Conservation (phyloP, 2,888 invertebrate species). For the Trilocha varians region DNA sequence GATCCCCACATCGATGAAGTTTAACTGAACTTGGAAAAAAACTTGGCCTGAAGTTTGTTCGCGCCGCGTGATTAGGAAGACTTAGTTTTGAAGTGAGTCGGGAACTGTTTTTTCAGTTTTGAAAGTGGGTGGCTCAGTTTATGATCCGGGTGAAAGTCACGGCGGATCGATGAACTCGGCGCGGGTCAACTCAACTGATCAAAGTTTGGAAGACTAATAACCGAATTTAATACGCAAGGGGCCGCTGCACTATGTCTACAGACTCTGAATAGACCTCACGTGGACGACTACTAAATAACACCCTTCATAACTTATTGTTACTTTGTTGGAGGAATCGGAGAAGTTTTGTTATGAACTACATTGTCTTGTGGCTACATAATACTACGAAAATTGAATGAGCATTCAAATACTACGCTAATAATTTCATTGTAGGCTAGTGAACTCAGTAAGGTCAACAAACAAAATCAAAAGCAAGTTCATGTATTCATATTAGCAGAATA, state of each 20-base stretch:
- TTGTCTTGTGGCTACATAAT: no score
- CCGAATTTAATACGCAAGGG: slow-evolving; percentile 60
- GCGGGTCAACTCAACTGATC: slow-evolving; percentile 62
- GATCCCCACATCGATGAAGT: slow-evolving; percentile 70
- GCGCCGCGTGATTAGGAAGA: slow-evolving; percentile 72
- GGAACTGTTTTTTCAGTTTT: slow-evolving; percentile 70
- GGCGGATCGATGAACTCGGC: slow-evolving; percentile 63
- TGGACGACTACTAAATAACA: not conserved
- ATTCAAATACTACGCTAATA: no score
- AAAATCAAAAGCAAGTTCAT: no score
- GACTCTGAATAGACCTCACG: slow-evolving; percentile 8
- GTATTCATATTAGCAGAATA: no score
- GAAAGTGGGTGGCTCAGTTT: slow-evolving; percentile 73
- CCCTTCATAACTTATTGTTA: not conserved
- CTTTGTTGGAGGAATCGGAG: not conserved
- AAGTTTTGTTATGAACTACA: no score
- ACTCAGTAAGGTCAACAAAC: no score
- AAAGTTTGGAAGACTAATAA: slow-evolving; percentile 67
- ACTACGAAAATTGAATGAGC: no score
- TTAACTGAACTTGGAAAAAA: slow-evolving; percentile 69
- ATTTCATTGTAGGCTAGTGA: no score
- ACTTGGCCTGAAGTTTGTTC: slow-evolving; percentile 59
- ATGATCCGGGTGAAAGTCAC: slow-evolving; percentile 72
- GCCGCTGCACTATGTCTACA: slow-evolving; percentile 38
- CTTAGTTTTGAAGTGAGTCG: slow-evolving; percentile 71